Base-by-base conservation (phyloP, 2,888 invertebrate genomes). In the Synanthedon formicaeformis region DNA sequence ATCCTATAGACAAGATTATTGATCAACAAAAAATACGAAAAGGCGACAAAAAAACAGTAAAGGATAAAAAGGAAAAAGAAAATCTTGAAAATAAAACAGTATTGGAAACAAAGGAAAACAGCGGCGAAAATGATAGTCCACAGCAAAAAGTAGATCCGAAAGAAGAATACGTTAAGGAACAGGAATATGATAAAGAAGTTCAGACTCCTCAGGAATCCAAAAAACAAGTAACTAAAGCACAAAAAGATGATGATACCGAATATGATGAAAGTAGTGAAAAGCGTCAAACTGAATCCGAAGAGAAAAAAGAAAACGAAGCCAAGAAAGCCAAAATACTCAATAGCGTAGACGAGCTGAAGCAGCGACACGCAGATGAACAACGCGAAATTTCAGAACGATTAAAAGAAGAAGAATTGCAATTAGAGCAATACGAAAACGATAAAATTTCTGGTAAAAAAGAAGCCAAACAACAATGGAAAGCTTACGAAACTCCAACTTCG, bases 261-360 rank as follows among this genome's bases (percentile, higher is more conserved):
- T 73, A 76, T 41, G 77, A 78, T 49, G 56, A 54, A 40, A 58
- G 53, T 14, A 48, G 59, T n/a, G 73, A 75, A 48, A 75, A 73
- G 55, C 54, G 54, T 23, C 75, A 69, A 57, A 51, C 58, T 12
- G 61, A 64, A 55, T 48, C 41, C 48, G 72, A 73, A 45, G 78
- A 80, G 45, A 67, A 68, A 50, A 71, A 55, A 53, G 80, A 81
- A 64, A 79, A 63, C 52, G 84, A 84, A 64, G 75, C 67, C 1
- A 81, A 70, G 55, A 85, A 85, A 61, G 69, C 75, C 3, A 73
- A 68, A 54, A 78, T 87, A 57, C 64, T 87, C 45, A 71, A 71
- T 13, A 73, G 73, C 53, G 84, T 87, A 4, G 86, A 87, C 54
- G 78, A 80, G 48, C 60, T 87, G 12, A 87, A 85, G 66, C 65